Conservation (phyloP, 2,888 invertebrate genomes). For the Euzophera pinguis region DNA sequence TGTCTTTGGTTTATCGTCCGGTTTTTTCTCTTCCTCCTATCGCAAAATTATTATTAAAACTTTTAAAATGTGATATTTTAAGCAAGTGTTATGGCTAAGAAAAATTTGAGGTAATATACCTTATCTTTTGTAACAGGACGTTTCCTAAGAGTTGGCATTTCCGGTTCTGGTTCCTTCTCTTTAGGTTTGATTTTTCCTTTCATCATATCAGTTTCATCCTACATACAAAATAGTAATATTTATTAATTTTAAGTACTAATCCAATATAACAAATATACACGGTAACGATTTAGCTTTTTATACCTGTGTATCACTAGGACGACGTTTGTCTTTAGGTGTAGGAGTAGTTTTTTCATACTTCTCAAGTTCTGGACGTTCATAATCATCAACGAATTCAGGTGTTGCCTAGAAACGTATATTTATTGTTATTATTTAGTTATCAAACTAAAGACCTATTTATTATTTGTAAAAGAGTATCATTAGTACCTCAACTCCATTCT, state of each 20-base stretch:
- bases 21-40: conserved; percentile 68
- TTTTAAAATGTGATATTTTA: neutral
- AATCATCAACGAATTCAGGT: conserved; percentile 82
- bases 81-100: too few species aligned
- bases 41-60: conserved; percentile 16
- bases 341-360: conserved; percentile 81
- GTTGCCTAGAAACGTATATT: conserved; percentile 45
- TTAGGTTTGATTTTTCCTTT: conserved; percentile 73
- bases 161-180: conserved; percentile 64
- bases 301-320: conserved; percentile 66
- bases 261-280: neutral
- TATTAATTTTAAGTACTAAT: neutral
- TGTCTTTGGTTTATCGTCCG: conserved; percentile 69
- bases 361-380: conserved; percentile 85
- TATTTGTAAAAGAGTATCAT: neutral
- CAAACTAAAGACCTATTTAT: too few species aligned
- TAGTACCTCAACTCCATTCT: conserved; percentile 66
- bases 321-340: conserved; percentile 64
- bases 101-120: conserved; percentile 1
- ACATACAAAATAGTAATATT: conserved; percentile 28
- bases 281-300: conserved; percentile 12
- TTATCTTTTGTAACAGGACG: conserved; percentile 63
- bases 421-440: neutral
- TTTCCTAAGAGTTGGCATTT: conserved; percentile 63
- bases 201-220: conserved; percentile 70